phyloP scores from a whole-genome alignment of 2,797 vertebrate species.

The Arrhamphus sclerolepis region DNA sequence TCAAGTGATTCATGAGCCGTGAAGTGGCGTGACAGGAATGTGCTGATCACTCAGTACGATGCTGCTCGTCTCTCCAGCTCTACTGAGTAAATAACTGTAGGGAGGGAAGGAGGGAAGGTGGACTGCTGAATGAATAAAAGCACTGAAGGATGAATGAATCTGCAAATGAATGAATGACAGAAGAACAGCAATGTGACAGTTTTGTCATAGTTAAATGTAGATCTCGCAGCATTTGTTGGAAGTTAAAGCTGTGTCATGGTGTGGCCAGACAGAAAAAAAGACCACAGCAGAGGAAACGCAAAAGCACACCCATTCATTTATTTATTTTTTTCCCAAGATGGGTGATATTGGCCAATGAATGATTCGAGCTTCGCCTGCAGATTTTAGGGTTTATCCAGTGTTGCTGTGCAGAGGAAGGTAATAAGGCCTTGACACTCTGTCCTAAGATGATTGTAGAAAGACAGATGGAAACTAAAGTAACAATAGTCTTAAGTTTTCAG shows the following conservation, averaged over 20 bases:
- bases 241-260: neutral
- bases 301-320: conserved; percentile 29
- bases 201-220: conserved; percentile 5
- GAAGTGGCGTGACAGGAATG: conserved; percentile 73
- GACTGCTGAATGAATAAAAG: conserved; percentile 59
- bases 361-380: conserved; percentile 38
- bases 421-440: conserved; percentile 35
- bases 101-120: conserved; percentile 12
- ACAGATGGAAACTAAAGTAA: conserved; percentile 36
- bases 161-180: conserved; percentile 45
- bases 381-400: conserved; percentile 47
- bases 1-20: conserved; percentile 61
- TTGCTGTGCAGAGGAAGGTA: conserved; percentile 36
- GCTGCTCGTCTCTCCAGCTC: conserved; percentile 51
- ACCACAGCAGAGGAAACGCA: conserved; percentile 15
- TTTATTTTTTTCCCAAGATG: conserved; percentile 20
- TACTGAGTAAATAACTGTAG: conserved; percentile 58
- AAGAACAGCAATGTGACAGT: conserved; percentile 19
- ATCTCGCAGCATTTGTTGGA: conserved; percentile 1
- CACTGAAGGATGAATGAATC: conserved; percentile 61
- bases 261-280: conserved; percentile 9
- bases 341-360: conserved; percentile 47
- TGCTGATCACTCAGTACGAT: conserved; percentile 58
- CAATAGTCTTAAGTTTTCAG: conserved; percentile 14
- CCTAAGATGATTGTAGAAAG: conserved; percentile 36